phyloP scores from a whole-genome alignment of 2,888 invertebrate species.

The Ypsolopha sequella region DNA sequence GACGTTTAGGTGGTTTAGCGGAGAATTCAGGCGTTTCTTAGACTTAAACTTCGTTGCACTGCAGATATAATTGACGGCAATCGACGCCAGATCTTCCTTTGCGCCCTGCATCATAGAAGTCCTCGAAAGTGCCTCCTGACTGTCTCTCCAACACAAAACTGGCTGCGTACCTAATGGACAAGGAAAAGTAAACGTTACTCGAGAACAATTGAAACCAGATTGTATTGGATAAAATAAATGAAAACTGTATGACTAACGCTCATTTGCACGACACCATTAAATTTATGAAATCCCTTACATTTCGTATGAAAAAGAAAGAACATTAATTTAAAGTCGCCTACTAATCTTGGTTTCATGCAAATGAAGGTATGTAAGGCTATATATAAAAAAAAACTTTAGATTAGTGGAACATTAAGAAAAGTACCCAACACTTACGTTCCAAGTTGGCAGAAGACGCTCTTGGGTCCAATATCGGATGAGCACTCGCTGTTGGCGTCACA shows the following conservation, averaged over 20 bases:
- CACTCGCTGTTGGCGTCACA: slow-evolving; percentile 94
- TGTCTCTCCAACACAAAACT: slow-evolving; percentile 86
- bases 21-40: slow-evolving; percentile 14
- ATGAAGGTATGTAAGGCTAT: too few relatives aligned
- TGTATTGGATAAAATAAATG: too few relatives aligned
- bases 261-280: too few relatives aligned
- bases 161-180: slow-evolving; percentile 79
- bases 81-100: slow-evolving; percentile 88
- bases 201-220: too few relatives aligned
- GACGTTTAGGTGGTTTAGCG: slow-evolving; percentile 15
- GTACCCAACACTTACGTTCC: slow-evolving; percentile 82
- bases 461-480: slow-evolving; percentile 81
- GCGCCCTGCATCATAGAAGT: slow-evolving; percentile 87
- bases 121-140: slow-evolving; percentile 80
- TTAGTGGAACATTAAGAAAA: too few relatives aligned
- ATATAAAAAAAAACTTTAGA: too few relatives aligned
- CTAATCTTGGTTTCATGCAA: too few relatives aligned
- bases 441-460: slow-evolving; percentile 91
- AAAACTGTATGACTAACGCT: too few relatives aligned
- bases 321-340: too few relatives aligned
- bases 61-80: slow-evolving; percentile 86
- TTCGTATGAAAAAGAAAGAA: too few relatives aligned
- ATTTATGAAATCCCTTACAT: too few relatives aligned
- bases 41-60: slow-evolving; percentile 87
- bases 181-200: not conserved